Base-by-base conservation (phyloP, 1,140 invertebrate species). In the Gryon sp. region DNA sequence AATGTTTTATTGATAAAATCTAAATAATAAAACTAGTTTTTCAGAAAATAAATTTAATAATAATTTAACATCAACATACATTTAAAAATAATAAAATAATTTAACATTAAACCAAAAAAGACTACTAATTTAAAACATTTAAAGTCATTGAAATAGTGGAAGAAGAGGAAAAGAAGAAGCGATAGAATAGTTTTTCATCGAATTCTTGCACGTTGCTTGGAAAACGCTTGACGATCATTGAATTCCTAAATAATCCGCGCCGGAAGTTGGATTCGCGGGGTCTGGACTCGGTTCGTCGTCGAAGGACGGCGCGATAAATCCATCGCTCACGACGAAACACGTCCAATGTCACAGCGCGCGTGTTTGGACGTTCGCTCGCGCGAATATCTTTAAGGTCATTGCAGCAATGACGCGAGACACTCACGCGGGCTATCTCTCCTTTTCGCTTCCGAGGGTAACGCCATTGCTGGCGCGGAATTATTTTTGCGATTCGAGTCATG, bases 301-400 rank as follows among this genome's bases (percentile, higher is more conserved):
- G 66, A 72, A 77, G 74, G 74, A 45, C 74, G 66, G 24, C 36
- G 66, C 53, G 74, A 77, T 77, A 77, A 77, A 77, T 77, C 74
- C 74, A 72, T 77, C 66, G 74, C 34, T 38, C 59, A 38, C 63
- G 57, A 76, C 74, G 66, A 65, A 70, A 65, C 52, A 70, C 60
- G 59, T 70, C 66, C 74, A 77, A 77, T 66, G 74, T 76, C 73
- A 59, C 59, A 43, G 14, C 19, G 50, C 46, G 38, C 66, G 66
- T 77, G 59, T 69, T 62, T 70, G 57, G 46, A 69, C 45, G 65
- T 68, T 66, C 20, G 70, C 45, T 59, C 43, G 73, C 52, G 55
- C 65, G 65, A 76, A 76, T 70, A 66, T 76, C 59, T 70, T 18
- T 76, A 76, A 76, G 74, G 74, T 76, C 66, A 43, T 55, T 60